A percentile compares a stretch with the other conserved stretches of the same genome.
Evolutionary conservation across 2,888 invertebrate species (phyloP).

Genomic region (Platycheirus rosarum): DNA sequence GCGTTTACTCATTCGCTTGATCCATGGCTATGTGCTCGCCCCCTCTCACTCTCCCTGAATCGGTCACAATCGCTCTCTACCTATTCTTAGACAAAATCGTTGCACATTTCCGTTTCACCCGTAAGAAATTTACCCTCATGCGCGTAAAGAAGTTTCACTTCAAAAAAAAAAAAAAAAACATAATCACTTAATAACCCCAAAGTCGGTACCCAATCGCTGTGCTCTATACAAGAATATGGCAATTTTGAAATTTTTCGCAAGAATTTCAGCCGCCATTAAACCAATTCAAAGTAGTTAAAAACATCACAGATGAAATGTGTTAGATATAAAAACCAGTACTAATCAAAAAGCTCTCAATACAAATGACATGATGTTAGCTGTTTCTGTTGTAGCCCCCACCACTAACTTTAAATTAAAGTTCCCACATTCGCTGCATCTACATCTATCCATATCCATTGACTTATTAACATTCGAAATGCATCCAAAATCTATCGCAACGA

Average conservation of each 20-base stretch:
- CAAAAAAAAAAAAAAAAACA: no score
- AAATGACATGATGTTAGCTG: constrained; percentile 59
- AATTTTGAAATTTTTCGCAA: constrained; percentile 39
- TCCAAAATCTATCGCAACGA: constrained; percentile 28
- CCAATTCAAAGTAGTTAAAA: constrained; percentile 43
- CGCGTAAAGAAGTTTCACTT: no score
- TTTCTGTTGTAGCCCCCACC: constrained; percentile 31
- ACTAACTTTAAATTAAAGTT: constrained; percentile 20
- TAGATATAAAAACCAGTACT: constrained; percentile 37
- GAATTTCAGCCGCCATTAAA: constrained; percentile 46
- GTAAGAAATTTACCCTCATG: no score
- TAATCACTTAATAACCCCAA: constrained; percentile 62
- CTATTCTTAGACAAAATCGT: no score
- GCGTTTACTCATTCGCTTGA: no score
- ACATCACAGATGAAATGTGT: background rate
- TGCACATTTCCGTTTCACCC: no score
- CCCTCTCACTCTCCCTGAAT: no score
- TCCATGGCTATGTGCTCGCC: no score
- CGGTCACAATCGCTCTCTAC: no score
- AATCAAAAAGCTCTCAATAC: constrained; percentile 50
- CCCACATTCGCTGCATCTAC: constrained; percentile 63
- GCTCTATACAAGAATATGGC: background rate
- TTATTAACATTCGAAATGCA: constrained; percentile 46
- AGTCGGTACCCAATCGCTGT: constrained; percentile 10
- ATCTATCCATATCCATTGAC: background rate